A percentile compares a stretch with the other conserved stretches of the same genome.
phyloP scores from a whole-genome alignment of 53 echinoderm and acorn worm species.

The Stichopus horrens region DNA sequence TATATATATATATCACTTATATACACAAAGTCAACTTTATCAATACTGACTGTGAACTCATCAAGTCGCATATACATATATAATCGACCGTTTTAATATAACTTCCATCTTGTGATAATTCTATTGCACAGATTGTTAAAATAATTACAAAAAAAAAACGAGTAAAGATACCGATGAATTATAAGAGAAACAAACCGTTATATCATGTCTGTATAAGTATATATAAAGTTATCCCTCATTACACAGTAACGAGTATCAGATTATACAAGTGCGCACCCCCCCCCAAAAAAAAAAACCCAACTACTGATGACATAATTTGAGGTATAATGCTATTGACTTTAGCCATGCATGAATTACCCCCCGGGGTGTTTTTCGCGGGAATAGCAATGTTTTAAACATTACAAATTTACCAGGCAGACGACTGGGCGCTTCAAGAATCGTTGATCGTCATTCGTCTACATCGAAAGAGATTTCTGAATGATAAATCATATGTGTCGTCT shows the following conservation, averaged over 20 bases:
- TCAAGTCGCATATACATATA: too few relatives aligned
- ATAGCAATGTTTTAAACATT: constrained; percentile 1
- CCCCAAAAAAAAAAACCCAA: too few relatives aligned
- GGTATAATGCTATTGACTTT: not conserved
- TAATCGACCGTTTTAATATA: not conserved
- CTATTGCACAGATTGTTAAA: constrained; percentile 7
- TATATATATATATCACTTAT: too few relatives aligned
- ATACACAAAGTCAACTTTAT: too few relatives aligned
- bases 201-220: not conserved
- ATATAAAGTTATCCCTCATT: too few relatives aligned
- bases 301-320: not conserved
- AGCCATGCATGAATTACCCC: not conserved
- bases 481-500: not conserved
- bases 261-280: too few relatives aligned
- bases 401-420: not conserved
- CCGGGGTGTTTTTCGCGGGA: not conserved
- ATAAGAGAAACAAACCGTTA: not conserved
- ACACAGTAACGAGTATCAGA: too few relatives aligned
- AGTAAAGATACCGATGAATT: not conserved
- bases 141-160: not conserved
- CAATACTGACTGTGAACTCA: too few relatives aligned
- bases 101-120: not conserved
- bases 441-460: not conserved
- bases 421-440: not conserved
- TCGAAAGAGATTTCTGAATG: not conserved